Conservation (phyloP, 2,888 invertebrate species). For the Oscheius sp. region DNA sequence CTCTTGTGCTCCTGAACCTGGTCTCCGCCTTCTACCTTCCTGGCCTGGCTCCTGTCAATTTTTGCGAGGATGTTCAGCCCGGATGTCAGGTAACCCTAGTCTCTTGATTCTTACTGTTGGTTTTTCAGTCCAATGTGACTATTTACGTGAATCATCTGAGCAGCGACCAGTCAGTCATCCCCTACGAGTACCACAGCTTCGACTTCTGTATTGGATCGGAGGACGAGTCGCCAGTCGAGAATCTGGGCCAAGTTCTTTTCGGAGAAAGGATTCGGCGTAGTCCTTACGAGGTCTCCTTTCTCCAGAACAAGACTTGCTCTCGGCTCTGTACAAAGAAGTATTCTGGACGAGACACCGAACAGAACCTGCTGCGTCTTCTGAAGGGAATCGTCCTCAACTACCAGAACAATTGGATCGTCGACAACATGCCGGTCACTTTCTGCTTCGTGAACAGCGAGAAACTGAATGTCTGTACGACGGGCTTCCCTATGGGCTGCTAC, state of each 20-base stretch:
- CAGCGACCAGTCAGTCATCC: conserved; percentile 96
- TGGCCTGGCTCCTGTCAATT: conserved; percentile 96
- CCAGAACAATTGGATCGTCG: conserved; percentile 94
- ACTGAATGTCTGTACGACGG: conserved; percentile 83
- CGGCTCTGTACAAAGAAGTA: conserved; percentile 81
- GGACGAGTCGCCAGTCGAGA: conserved; percentile 90
- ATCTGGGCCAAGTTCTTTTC: conserved; percentile 97
- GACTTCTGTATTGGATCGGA: conserved; percentile 86
- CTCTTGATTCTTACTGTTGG: background rate
- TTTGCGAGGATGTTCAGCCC: no score
- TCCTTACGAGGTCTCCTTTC: conserved; percentile 88
- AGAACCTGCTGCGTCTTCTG: conserved; percentile 85
- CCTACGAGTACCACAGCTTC: conserved; percentile 96
- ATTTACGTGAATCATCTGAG: conserved; percentile 95
- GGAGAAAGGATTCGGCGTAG: conserved; percentile 97
- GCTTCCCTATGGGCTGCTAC: conserved; percentile 97
- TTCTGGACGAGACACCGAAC: conserved; percentile 76
- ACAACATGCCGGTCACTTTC: conserved; percentile 99
- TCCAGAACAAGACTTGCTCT: conserved; percentile 79
- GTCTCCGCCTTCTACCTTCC: conserved; percentile 86
- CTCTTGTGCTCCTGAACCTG: no score
- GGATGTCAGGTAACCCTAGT: no score
- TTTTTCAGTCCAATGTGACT: conserved; percentile 86
- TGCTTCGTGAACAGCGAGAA: conserved; percentile 80
- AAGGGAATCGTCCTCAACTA: conserved; percentile 94